Conservation (phyloP, 2,113 vertebrate species). For the Fukomys damarensis region DNA sequence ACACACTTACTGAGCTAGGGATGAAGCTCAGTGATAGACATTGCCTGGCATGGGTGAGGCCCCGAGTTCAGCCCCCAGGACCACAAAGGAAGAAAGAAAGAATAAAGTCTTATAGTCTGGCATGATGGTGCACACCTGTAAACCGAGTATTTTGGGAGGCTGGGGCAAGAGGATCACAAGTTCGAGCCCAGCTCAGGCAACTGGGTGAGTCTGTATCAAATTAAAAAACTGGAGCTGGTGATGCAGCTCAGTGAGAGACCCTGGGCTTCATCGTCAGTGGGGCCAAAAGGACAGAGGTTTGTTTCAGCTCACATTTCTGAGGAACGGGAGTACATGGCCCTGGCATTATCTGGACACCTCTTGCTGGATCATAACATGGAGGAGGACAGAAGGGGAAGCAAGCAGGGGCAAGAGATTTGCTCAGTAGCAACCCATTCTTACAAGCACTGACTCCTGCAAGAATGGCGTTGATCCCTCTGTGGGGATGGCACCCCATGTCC, state of each 20-base stretch:
- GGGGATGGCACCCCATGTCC: not conserved
- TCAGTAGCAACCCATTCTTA: not conserved
- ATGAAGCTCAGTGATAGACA: not conserved
- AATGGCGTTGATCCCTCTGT: not conserved
- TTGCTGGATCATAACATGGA: not conserved
- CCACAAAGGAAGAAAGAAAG: not conserved
- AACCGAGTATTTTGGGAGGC: not conserved
- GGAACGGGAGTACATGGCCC: not conserved
- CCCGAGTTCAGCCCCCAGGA: not conserved
- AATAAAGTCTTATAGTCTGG: not conserved
- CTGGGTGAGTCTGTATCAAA: not conserved
- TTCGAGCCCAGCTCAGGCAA: not conserved
- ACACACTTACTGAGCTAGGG: not conserved
- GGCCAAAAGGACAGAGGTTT: not conserved
- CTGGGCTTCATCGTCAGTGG: not conserved
- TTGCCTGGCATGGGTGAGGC: not conserved
- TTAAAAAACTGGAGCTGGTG: not conserved
- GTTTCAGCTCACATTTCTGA: not conserved
- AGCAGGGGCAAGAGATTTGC: not conserved
- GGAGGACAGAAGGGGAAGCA: not conserved
- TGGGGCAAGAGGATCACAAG: not conserved
- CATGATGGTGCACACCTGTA: not conserved
- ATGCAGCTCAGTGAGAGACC: not conserved
- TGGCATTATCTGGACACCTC: not conserved
- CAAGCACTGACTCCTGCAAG: not conserved